These are phyloP conservation scores for Euwallacea similis DNA, from an alignment of 1,140 invertebrate genomes.

Conservation along the genomic window DNA sequence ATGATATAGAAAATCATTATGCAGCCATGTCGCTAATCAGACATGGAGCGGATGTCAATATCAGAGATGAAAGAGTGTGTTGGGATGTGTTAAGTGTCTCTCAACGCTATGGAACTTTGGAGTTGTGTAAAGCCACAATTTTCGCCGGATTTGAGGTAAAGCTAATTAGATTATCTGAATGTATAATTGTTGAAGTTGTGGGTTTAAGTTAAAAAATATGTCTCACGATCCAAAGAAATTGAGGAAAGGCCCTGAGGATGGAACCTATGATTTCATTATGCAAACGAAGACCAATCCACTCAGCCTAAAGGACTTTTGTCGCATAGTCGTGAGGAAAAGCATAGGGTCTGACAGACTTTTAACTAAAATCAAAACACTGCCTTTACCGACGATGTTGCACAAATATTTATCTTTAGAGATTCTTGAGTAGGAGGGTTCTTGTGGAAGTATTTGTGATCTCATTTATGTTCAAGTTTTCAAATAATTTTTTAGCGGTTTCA, in stretches of 20 bases:
- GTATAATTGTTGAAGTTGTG: not conserved
- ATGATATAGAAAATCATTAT: conserved; percentile 42
- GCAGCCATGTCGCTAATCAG: conserved; percentile 45
- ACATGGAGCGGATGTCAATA: conserved; percentile 52
- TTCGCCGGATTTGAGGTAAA: conserved; percentile 49
- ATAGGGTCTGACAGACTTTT: conserved; percentile 46
- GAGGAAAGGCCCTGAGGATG: conserved; percentile 42
- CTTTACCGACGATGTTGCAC: conserved; percentile 50
- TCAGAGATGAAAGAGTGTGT: conserved; percentile 46
- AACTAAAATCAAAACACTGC: conserved; percentile 48
- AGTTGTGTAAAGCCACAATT: conserved; percentile 48
- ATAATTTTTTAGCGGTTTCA: too few relatives aligned
- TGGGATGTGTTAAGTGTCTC: conserved; percentile 55
- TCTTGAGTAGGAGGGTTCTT: conserved; percentile 21
- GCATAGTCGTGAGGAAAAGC: conserved; percentile 53
- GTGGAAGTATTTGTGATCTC: too few relatives aligned
- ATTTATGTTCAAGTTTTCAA: too few relatives aligned
- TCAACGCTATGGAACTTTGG: conserved; percentile 51
- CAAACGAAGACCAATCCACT: conserved; percentile 54
- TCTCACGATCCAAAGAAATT: conserved; percentile 47
- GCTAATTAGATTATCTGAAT: not conserved
- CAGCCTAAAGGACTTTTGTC: conserved; percentile 54
- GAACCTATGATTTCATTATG: conserved; percentile 47
- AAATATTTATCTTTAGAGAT: conserved; percentile 50
- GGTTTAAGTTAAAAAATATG: conserved; percentile 42